Base-by-base conservation (phyloP, 2,888 invertebrate species). In the Drosophila antonietae region DNA sequence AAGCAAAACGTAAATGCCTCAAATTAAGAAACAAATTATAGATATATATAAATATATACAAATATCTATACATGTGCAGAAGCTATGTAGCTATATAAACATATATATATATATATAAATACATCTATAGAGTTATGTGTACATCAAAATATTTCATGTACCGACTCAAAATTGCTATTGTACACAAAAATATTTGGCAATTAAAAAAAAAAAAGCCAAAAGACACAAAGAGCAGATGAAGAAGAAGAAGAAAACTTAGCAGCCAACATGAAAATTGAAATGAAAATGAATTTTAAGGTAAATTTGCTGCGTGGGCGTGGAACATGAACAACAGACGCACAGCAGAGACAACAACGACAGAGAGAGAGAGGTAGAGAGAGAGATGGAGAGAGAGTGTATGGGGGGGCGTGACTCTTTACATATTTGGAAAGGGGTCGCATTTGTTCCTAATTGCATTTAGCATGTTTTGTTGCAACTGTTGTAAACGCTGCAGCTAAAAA, bases 271-370 rank as follows among this genome's bases (percentile, higher is more conserved):
- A 80, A 80, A 68, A 57, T 67, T 52, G 43, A 81, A 81, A 73
- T 15, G 60, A 69, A 83, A 78, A 86, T 78, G 65, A 80, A 78
- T 89, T 88, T 80, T 78, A 85, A 89, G 89, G 84, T 89, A 85
- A 85, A 88, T 89, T 88, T 77, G 80, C 78, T 61, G 80, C 62
- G 83, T 89, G 83, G 88, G 80, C 70, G 81, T 62, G 65, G 61
- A 64, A 64, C 57, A 61, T 61, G 56, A 76, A 65, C 41, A 65
- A 60, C 69, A 60, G 75, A 76, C 71, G 52, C 59, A 67, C 44
- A 49, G 31, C 28, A 28, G 6, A 28, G 28, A 28, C 28, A 28
- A 28, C 28, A 28, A 28, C 28, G 28, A 23, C 23, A 28, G 5
- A 28, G 28, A 28, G 28, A 5, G 28, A 28, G 28, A 28, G 28